Evolutionary conservation across 1,140 invertebrate species (phyloP), one percentile per base, ranked within the genome.

Genomic region (Drosophila mayri): DNA sequence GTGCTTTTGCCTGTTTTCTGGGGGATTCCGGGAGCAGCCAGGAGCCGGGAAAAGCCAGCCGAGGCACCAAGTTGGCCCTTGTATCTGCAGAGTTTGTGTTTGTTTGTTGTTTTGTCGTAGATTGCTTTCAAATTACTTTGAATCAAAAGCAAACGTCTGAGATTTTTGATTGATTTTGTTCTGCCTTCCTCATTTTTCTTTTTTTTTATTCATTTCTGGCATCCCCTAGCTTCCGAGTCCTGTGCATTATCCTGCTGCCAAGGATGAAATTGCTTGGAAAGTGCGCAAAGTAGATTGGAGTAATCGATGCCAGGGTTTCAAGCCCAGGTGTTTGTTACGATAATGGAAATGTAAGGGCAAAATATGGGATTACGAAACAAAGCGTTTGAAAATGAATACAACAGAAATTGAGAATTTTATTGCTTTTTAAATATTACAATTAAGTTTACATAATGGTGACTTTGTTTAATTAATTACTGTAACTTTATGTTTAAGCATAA

Each of bases 41-140:
- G 46, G 7, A 52, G 32, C 28, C 35, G 12, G 43, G 14, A 41
- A 25, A 30, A 44, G 58, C 57, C 63, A 59, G 75, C 32, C 50
- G 67, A 25, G 55, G 50, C 57, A 55, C 72, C 72, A 88, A 87
- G 62, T 80, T 74, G 76, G 73, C 76, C 68, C 76, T 46, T 65
- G 55, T 88, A 83, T 86, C 76, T 76, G 28, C 46, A 64, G 60
- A 68, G 64, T 72, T 77, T 77, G 74, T 82, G 74, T 82, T 78
- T 78, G 73, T 81, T 81, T 79, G 74, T 82, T 66, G 76, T 57
- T 85, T 68, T 76, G 77, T 65, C 63, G 72, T 49, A 88, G 84
- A 87, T 87, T 88, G 84, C 84, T 87, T 87, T 87, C 82, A 88
- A 88, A 88, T 88, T 83, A 88, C 85, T 88, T 84, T 55, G 86